phyloP scores from a whole-genome alignment of 1,140 invertebrate species.

The Heterodera carotae region DNA sequence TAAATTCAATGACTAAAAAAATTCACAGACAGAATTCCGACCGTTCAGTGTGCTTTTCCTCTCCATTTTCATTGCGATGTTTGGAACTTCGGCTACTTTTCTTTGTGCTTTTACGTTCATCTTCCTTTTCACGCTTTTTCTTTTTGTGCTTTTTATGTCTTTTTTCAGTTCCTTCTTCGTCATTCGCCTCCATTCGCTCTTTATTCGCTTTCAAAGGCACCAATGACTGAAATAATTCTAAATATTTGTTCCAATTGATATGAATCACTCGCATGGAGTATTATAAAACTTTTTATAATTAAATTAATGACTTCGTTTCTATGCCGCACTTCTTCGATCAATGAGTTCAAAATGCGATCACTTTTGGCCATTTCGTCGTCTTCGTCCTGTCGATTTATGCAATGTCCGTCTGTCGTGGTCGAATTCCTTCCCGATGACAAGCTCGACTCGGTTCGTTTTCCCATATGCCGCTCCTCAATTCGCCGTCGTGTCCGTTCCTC shows the following conservation, averaged over 20 bases:
- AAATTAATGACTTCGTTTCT: not conserved
- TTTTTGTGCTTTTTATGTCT: conserved; percentile 23
- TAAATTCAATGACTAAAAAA: not conserved
- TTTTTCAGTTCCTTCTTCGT: conserved; percentile 4
- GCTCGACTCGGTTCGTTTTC: too few species aligned
- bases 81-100: not conserved
- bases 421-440: not conserved
- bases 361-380: not conserved
- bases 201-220: not conserved
- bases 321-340: not conserved
- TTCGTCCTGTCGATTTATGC: not conserved
- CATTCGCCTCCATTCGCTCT: not conserved
- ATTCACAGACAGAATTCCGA: not conserved
- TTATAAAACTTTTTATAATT: not conserved
- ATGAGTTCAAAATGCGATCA: not conserved
- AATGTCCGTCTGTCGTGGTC: not conserved
- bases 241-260: too few species aligned
- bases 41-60: not conserved
- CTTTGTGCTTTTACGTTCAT: conserved; percentile 9
- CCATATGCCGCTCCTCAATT: too few species aligned
- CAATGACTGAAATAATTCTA: not conserved
- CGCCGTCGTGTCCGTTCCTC: too few species aligned
- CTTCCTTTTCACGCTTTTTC: conserved; percentile 15
- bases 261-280: too few species aligned
- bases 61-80: not conserved